Base-by-base conservation (phyloP, 2,113 vertebrate species). In the Halcyon malimbica region DNA sequence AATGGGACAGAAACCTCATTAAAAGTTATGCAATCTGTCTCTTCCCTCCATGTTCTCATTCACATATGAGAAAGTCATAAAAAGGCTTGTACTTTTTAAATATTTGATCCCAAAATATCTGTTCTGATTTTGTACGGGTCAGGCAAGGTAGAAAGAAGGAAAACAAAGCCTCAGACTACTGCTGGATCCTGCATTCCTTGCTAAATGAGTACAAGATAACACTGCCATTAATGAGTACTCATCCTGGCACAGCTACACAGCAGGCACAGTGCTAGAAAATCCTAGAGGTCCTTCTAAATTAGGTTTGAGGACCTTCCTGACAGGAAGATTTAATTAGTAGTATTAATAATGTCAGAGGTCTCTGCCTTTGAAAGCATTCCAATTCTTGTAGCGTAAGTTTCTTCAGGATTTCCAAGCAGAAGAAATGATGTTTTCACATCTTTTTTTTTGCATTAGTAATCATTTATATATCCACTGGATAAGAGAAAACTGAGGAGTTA, bases 291-390 rank as follows among this genome's bases (percentile, higher is more conserved):
- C 29, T 90, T 74, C 92, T 70, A 88, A 92, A 94, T 59, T 60
- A 74, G n/a, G 26, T 59, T 53, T 76, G 41, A 83, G 73, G 69
- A 77, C 29, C 33, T 62, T 86, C 39, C 48, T 82, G 77, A 81
- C 48, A 87, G 35, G 35, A 86, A 77, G 53, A 93, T 68, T 81
- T 88, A 92, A 85, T 90, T 94, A 88, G 35, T 24, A 59, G 18
- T 28, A 80, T 83, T 88, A 81, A 69, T n/a, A 90, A 90, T 28
- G 48, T 80, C 90, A 92, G 62, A 92, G 79, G 60, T 81, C 51
- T 75, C 53, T 83, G 42, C 26, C 73, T 87, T 57, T 71, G 44
- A 60, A 62, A 94, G 48, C 15, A 57, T 54, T 41, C 91, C 35
- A 53, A 4, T 53, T 69, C 50, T 68, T 21, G 2, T 15, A 60